A percentile compares a stretch with the other conserved stretches of the same genome.
phyloP scores from a whole-genome alignment of 2,888 invertebrate species.

The Cheilosia pagana region DNA sequence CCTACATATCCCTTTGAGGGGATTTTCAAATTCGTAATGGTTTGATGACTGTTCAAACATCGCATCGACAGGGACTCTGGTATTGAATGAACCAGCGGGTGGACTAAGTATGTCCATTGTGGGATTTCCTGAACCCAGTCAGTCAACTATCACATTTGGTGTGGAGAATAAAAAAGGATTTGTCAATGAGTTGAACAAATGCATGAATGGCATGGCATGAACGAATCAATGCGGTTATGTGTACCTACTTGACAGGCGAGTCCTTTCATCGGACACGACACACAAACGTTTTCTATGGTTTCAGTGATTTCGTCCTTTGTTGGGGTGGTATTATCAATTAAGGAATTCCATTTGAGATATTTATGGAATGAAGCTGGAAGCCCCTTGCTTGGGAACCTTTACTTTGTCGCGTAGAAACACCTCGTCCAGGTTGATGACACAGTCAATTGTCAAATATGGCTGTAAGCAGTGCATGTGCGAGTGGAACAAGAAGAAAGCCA shows the following conservation, averaged over 20 bases:
- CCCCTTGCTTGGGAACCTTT: neutral
- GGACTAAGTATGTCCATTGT: constrained; percentile 47
- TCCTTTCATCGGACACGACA: constrained; percentile 37
- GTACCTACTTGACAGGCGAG: constrained; percentile 52
- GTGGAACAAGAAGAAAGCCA: too few relatives aligned
- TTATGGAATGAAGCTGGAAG: constrained; percentile 7
- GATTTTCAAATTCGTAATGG: constrained; percentile 70
- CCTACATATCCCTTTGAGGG: constrained; percentile 40
- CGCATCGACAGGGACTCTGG: constrained; percentile 37
- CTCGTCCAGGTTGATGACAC: neutral
- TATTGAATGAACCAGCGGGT: constrained; percentile 71
- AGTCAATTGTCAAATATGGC: too few relatives aligned
- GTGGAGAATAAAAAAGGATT: constrained; percentile 54
- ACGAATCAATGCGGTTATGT: constrained; percentile 44
- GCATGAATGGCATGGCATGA: constrained; percentile 60
- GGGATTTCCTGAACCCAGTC: constrained; percentile 41
- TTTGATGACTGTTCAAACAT: constrained; percentile 71
- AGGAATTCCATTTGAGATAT: constrained; percentile 27
- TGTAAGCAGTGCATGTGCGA: too few relatives aligned
- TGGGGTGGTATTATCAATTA: constrained; percentile 62
- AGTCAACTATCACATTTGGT: constrained; percentile 39
- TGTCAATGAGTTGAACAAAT: constrained; percentile 68
- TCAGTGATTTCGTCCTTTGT: constrained; percentile 55
- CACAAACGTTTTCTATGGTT: constrained; percentile 62
- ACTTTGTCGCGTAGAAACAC: neutral